phyloP scores from a whole-genome alignment of 2,888 invertebrate genomes.

The Megastigmus dorsalis region DNA sequence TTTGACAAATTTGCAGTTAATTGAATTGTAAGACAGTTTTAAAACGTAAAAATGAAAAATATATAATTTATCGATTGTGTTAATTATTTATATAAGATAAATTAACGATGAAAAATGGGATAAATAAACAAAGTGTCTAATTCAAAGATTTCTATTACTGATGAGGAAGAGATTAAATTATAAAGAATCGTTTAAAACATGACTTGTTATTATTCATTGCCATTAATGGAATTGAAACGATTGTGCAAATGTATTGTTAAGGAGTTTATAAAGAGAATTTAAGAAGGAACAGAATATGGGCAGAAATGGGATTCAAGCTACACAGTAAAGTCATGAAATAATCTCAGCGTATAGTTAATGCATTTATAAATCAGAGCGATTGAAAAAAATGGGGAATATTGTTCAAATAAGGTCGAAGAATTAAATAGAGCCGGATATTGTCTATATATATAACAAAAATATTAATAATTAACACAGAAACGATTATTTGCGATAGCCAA shows the following conservation, averaged over 20 bases:
- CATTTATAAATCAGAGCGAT: slow-evolving; percentile 22
- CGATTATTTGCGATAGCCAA: background rate
- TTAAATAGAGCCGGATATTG: background rate
- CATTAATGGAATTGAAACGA: slow-evolving; percentile 72
- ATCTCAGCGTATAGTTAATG: background rate
- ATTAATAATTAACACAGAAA: background rate
- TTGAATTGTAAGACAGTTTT: background rate
- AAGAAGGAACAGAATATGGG: slow-evolving; percentile 13
- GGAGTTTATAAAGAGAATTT: slow-evolving; percentile 41
- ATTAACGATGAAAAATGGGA: slow-evolving; percentile 36
- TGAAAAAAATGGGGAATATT: background rate
- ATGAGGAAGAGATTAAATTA: slow-evolving; percentile 48
- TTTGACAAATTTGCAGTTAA: background rate
- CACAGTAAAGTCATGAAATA: background rate
- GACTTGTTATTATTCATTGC: slow-evolving; percentile 64
- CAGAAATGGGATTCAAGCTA: slow-evolving; percentile 3
- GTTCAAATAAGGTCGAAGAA: background rate
- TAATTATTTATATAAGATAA: slow-evolving; percentile 25
- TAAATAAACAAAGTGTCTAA: slow-evolving; percentile 49
- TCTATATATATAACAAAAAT: background rate
- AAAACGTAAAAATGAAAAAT: background rate
- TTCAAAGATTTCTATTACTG: slow-evolving; percentile 48
- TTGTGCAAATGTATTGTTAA: slow-evolving; percentile 58
- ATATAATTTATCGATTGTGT: slow-evolving; percentile 52
- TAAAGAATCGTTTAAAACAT: slow-evolving; percentile 48